A percentile compares a stretch with the other conserved stretches of the same genome.
phyloP scores from a whole-genome alignment of 2,113 vertebrate species.

The Haplochromis vanheusdeni region DNA sequence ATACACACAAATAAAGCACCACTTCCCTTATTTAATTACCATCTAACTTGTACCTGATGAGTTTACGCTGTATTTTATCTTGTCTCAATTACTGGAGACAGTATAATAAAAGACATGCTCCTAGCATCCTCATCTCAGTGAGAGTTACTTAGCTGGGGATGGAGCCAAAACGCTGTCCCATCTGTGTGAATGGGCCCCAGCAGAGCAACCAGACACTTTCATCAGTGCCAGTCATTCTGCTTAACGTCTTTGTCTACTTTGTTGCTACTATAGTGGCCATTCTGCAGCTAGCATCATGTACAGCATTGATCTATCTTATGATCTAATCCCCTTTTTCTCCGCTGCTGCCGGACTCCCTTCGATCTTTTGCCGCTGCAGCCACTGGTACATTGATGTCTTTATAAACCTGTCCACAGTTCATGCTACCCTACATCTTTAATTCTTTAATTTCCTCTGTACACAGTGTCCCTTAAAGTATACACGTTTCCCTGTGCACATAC shows the following conservation, averaged over 20 bases:
- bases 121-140: neutral
- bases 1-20: neutral
- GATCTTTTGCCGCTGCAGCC: constrained; percentile 13
- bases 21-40: constrained; percentile 15
- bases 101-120: constrained; percentile 27
- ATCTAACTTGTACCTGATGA: constrained; percentile 19
- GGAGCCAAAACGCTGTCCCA: constrained; percentile 1
- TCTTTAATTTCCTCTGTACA: constrained; percentile 5
- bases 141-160: neutral
- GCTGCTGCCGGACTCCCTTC: constrained; percentile 22
- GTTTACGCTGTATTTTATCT: constrained; percentile 25
- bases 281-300: constrained; percentile 10
- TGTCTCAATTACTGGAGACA: constrained; percentile 35
- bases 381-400: constrained; percentile 39
- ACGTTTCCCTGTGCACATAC: neutral
- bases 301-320: constrained; percentile 50
- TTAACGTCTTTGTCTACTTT: constrained; percentile 23
- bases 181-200: constrained; percentile 18
- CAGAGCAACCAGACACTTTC: neutral
- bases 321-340: constrained; percentile 47
- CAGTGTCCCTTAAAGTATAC: neutral
- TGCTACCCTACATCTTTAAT: neutral
- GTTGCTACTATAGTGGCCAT: neutral
- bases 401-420: constrained; percentile 33
- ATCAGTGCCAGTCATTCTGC: constrained; percentile 6